Conservation (phyloP, 2,888 invertebrate species). For the Fragum sueziense region DNA sequence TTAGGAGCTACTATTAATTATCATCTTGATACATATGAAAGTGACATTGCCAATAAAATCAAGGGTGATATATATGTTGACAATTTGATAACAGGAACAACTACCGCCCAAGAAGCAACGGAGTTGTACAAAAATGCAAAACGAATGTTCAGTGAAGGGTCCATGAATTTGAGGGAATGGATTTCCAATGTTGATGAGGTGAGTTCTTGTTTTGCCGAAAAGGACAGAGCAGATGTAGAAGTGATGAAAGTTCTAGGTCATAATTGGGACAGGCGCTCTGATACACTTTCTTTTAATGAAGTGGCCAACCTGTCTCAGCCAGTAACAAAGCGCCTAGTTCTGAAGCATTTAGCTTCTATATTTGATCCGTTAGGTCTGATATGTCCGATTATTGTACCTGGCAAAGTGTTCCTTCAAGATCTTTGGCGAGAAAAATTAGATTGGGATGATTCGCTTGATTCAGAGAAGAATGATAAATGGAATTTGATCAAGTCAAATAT, state of each 20-base stretch:
- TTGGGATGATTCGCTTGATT: slow-evolving; percentile 13
- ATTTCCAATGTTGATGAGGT: slow-evolving; percentile 16
- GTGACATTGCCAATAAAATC: slow-evolving; percentile 4
- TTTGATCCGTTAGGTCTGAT: slow-evolving; percentile 29
- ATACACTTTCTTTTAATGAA: neutral
- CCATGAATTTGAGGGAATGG: slow-evolving; percentile 47
- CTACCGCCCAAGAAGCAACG: slow-evolving; percentile 2
- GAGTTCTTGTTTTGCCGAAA: neutral
- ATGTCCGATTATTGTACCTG: neutral
- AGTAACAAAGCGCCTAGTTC: slow-evolving; percentile 15
- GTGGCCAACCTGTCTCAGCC: neutral
- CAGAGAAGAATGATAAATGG: neutral
- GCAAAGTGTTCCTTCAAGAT: slow-evolving; percentile 25
- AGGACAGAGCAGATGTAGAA: neutral
- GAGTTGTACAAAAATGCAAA: slow-evolving; percentile 27
- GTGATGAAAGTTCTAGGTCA: slow-evolving; percentile 27
- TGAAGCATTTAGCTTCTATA: slow-evolving; percentile 16
- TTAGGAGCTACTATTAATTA: slow-evolving; percentile 36
- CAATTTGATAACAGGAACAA: slow-evolving; percentile 39
- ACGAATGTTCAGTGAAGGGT: slow-evolving; percentile 29
- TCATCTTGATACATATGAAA: slow-evolving; percentile 32
- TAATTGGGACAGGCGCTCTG: slow-evolving; percentile 23
- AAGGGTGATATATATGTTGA: slow-evolving; percentile 39
- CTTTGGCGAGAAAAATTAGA: slow-evolving; percentile 14
- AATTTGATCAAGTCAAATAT: neutral